Evolutionary conservation across 1,140 invertebrate genomes (phyloP), one percentile per base, ranked within the genome.

Genomic region (Apis cerana): DNA sequence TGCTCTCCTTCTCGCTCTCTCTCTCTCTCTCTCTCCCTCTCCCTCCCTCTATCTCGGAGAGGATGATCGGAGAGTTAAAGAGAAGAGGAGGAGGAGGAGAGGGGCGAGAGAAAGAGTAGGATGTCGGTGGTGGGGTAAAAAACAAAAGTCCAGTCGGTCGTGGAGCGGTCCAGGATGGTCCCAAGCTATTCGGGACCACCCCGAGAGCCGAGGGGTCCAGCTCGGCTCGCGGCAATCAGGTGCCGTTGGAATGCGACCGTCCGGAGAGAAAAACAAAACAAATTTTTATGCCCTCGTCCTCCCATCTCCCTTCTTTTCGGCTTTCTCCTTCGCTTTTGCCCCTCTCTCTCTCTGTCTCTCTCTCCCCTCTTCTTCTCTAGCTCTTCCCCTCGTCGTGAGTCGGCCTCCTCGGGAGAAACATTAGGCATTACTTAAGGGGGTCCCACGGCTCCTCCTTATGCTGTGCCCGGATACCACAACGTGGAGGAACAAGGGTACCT

Each of bases 161-260:
- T 82, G 85, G 85, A 88, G 83, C 89, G 90, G 87, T 88, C 88
- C 89, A 87, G 85, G 89, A 91, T 85, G 88, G 90, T 91, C 89
- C 90, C 89, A 89, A 91, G 90, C 90, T 91, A 92, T 92, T 92
- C 85, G 89, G 84, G 91, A 92, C 91, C 91, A 92, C 91, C 91
- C 91, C 89, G 91, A 91, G 90, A 89, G 89, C 74, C 82, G 79
- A 89, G 87, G 85, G 83, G 81, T 87, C 86, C 83, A 82, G 72
- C 86, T 76, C 71, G 81, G 89, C 89, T 89, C 84, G 80, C 83
- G 87, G 91, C 91, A 91, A 92, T 92, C 91, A 91, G 90, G 91
- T 92, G 90, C 91, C 89, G 87, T 90, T 89, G 91, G 91, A 92
- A 92, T 92, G 91, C 89, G 91, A 91, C 91, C 91, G 90, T 90